These are phyloP conservation scores for Camponotus floridanus DNA, from an alignment of 1,140 invertebrate genomes.

Conservation along the genomic window DNA sequence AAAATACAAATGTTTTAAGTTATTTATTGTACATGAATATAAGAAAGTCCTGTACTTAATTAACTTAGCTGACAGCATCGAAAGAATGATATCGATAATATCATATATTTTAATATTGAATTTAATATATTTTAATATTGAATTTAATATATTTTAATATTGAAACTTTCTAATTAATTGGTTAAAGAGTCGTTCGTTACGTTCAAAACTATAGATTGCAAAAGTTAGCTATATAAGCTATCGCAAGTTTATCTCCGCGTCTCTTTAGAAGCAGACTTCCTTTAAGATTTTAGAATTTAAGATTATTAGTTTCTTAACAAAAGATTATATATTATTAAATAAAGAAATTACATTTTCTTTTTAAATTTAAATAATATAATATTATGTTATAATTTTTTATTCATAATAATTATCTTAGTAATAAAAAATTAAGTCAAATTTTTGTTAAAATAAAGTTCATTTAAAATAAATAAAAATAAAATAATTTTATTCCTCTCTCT, in stretches of 20 bases:
- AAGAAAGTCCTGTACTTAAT: neutral
- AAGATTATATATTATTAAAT: neutral
- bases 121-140: too few relatives aligned
- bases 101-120: neutral
- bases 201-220: conserved; percentile 32
- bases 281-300: neutral
- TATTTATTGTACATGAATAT: neutral
- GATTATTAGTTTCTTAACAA: neutral
- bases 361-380: too few relatives aligned
- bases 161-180: conserved; percentile 24
- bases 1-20: neutral
- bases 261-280: neutral
- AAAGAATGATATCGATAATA: conserved; percentile 16
- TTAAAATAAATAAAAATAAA: neutral
- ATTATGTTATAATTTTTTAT: neutral
- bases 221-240: conserved; percentile 16
- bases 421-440: neutral
- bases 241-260: conserved; percentile 10
- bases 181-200: conserved; percentile 9
- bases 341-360: too few relatives aligned
- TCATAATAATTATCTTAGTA: neutral
- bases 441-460: neutral
- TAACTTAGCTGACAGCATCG: neutral
- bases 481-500: neutral
- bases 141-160: neutral